A percentile compares a stretch with the other conserved stretches of the same genome.
Evolutionary conservation across 2,113 vertebrate genomes (phyloP).

Genomic region (Corvus moneduloides): DNA sequence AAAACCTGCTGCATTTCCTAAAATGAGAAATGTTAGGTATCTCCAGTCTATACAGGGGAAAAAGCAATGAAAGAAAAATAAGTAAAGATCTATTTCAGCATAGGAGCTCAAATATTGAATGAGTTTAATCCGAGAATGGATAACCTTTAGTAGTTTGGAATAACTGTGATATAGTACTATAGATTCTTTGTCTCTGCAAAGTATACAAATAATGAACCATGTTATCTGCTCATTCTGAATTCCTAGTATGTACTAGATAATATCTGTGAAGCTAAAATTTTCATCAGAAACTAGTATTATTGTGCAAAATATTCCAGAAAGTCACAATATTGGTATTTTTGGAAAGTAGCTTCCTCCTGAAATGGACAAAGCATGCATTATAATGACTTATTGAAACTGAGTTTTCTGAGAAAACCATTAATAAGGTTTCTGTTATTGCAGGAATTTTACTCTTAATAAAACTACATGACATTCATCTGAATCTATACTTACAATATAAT

Average conservation of each 20-base stretch:
- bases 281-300: background rate
- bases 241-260: background rate
- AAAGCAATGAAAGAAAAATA: background rate
- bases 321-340: background rate
- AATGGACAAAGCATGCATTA: background rate
- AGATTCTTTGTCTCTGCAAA: background rate
- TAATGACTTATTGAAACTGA: background rate
- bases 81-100: background rate
- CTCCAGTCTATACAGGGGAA: fast-evolving
- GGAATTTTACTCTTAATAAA: background rate
- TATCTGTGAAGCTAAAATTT: background rate
- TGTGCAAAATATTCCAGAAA: background rate
- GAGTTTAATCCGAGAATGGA: background rate
- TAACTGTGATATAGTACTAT: background rate
- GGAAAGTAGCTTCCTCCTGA: background rate
- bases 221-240: background rate
- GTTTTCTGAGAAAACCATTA: background rate
- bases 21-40: background rate
- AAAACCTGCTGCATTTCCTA: too few relatives aligned
- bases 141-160: background rate
- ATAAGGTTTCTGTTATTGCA: background rate
- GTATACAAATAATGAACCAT: background rate
- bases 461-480: background rate
- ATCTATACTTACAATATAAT: background rate
- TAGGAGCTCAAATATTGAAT: background rate